Evolutionary conservation across 2,113 vertebrate species (phyloP), one percentile per base, ranked within the genome.

Genomic region (Camelus bactrianus): DNA sequence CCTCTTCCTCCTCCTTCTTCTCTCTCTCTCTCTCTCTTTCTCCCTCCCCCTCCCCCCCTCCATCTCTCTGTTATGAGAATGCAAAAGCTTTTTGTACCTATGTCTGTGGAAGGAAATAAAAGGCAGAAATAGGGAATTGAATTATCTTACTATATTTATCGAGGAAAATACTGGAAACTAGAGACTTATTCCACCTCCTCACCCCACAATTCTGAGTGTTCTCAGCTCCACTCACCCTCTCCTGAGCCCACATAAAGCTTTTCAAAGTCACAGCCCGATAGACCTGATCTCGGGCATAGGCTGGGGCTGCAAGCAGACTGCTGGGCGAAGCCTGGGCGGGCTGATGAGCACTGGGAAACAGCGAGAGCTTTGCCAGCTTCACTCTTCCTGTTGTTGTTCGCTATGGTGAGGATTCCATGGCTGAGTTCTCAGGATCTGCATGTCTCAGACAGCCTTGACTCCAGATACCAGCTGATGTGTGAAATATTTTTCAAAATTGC

Each of bases 41-140:
- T 35, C 32, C 8, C 50, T 79, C 76, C 35, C 75, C 19, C 26
- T 62, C 3, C 5, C 24, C 28, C 24, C 28, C 26, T 62, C 56
- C 22, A 17, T 10, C 24, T 89, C 6, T 30, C 7, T 56, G 1
- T 42, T 42, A 42, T 4, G 85, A 96, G 52, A 98, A 97, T 9
- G 80, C 38, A 64, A 96, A 95, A 20, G 52, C n/a, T 87, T 30
- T 95, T 95, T 52, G 48, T 64, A 9, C 32, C 38, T 24, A 93
- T n/a, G 46, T 79, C 91, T 95, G 50, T 35, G 11, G 35, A 91
- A 73, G 38, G 2, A 22, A 42, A 54, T 42, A 84, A 67, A 76
- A 22, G 48, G 30, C 58, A 82, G 30, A 67, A 76, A 77, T 60
- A 64, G 50, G 54, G 84, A 70, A 84, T 14, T 50, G 28, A 83